Base-by-base conservation (phyloP, 1,140 invertebrate species). In the Drosophila watanabei region DNA sequence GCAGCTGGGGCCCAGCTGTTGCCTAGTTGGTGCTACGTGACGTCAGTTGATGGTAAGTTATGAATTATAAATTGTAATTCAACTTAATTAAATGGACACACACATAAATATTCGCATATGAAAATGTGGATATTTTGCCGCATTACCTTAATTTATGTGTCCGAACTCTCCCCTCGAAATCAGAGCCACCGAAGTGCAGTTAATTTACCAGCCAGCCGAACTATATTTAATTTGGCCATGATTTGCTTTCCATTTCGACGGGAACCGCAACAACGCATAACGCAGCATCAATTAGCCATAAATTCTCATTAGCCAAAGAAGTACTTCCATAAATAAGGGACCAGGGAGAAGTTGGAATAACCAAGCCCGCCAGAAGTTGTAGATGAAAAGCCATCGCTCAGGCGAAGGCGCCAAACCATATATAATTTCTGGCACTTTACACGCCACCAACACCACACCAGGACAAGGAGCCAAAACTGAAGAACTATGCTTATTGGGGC, bases 221-320 rank as follows among this genome's bases (percentile, higher is more conserved):
- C 18, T 49, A 54, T 68, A 66, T 66, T 70, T 68, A 39, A 41
- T 54, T 66, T 46, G 35, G 13, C 35, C 41, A 37, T 72, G 13
- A 69, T 71, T 72, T 56, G 65, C 65, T 58, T 39, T 71, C 65
- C 70, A 30, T 60, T 73, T 41, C 16, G 30, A 41, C 16, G 32
- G 8, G 24, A 52, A 68, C 48, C 48, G 49, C 45, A 48, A 14
- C 20, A 48, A 24, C 20, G 20, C 63, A 71, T 48, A 64, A 20
- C 39, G 68, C 49, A 80, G 68, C 59, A 85, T 85, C 77, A 85
- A 85, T 80, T 80, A 77, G 73, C 72, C 79, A 86, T 86, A 86
- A 86, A 86, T 86, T 79, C 75, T 86, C 65, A 85, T 86, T 82
- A 86, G 72, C 35, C 72, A 43, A 46, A 64, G 57, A 61, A 66